Base-by-base conservation (phyloP, 2,113 vertebrate genomes). In the Pelecanoides urinatrix region DNA sequence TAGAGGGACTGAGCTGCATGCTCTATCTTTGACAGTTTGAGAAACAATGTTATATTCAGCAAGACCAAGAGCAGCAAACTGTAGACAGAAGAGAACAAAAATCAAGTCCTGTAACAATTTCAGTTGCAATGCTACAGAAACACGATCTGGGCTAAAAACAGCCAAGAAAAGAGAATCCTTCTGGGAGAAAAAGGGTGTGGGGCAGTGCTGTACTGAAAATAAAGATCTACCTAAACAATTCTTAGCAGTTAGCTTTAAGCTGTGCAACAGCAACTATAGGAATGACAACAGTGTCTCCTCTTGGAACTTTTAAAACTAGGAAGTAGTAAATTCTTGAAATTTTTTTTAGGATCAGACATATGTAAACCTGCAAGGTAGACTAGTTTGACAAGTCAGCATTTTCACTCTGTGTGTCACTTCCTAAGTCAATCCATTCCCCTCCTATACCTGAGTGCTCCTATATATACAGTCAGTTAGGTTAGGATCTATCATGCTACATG, bases 1-100 rank as follows among this genome's bases (percentile, higher is more conserved):
- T 98, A 98, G 94, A 98, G 97, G 25, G 97, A 97, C 65, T 99
- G 99, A 79, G 99, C 99, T 14, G 99, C 98, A 42, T 99, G 98
- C 94, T 99, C 99, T 97, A 99, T 99, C 79, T 99, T 99, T 95
- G 98, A 99, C 88, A 99, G 94, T 96, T 99, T 99, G 67, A 99
- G 97, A 95, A 99, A 99, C 90, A 99, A 97, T 19, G 98, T 99
- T 96, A 99, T 92, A 76, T 99, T 99, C 97, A 99, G 96, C 92
- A 99, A n/a, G 18, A 98, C 98, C 83, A 99, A 97, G 61, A 99
- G 95, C 80, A 99, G 95, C 97, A 99, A 98, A 88, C 99, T 99
- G 79, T 9, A 87, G 34, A 89, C 50, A 95, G 52, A 74, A 86
- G 23, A 36, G 23, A 10, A 96, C 7, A 89, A 96, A 76, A 63